Conservation (phyloP, 2,797 vertebrate species). For the Channallabes apus region DNA sequence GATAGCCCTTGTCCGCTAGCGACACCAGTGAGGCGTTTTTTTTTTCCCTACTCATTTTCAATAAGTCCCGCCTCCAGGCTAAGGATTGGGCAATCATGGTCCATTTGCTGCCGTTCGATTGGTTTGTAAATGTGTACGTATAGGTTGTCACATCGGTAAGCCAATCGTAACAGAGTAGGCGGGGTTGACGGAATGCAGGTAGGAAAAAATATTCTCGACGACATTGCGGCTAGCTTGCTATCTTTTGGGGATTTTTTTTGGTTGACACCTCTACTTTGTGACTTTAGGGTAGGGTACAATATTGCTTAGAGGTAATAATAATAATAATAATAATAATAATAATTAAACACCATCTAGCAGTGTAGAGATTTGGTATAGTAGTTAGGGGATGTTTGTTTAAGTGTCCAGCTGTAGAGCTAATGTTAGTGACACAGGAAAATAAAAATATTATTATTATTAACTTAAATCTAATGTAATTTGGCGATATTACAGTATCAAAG, state of each 20-base stretch:
- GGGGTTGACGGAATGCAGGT: not conserved
- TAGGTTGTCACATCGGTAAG: not conserved
- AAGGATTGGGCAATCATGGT: not conserved
- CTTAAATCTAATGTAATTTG: not conserved
- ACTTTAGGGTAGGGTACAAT: not conserved
- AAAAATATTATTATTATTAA: not conserved
- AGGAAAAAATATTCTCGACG: slow-evolving; percentile 20
- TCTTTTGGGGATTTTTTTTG: not conserved
- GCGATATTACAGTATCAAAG: not conserved
- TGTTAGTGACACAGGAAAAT: not conserved
- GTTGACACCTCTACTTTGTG: not conserved
- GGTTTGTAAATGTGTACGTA: not conserved
- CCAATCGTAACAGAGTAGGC: not conserved
- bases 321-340: not conserved
- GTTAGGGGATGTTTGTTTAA: not conserved
- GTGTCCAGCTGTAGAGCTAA: not conserved
- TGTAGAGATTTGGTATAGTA: not conserved
- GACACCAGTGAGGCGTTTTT: slow-evolving; percentile 13
- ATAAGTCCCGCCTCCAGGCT: not conserved
- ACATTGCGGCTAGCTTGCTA: slow-evolving; percentile 8
- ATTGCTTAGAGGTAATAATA: not conserved
- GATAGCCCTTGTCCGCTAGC: slow-evolving; percentile 3
- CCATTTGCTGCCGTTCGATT: not conserved
- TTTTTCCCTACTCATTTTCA: slow-evolving; percentile 4
- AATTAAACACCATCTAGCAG: not conserved